A percentile compares a stretch with the other conserved stretches of the same genome.
phyloP scores from a whole-genome alignment of 2,888 invertebrate genomes.

The Andrena trimmerana region DNA sequence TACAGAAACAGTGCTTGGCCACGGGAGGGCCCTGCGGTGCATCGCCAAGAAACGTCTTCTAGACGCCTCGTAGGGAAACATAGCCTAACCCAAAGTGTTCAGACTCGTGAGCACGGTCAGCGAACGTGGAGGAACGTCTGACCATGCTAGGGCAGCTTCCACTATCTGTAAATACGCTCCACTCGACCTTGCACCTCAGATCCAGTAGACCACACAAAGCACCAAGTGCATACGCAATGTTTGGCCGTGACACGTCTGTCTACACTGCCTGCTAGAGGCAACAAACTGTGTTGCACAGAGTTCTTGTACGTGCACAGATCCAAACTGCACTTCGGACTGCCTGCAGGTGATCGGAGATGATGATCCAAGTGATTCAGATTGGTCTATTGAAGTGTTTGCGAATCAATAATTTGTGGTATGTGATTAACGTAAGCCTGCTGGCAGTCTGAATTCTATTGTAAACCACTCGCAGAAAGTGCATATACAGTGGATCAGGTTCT shows the following conservation, averaged over 20 bases:
- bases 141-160: constrained; percentile 20
- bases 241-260: constrained; percentile 46
- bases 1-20: not conserved
- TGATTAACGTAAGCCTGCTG: not conserved
- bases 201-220: constrained; percentile 60
- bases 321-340: constrained; percentile 10
- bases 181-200: constrained; percentile 59
- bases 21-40: not conserved
- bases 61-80: constrained; percentile 23
- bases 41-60: constrained; percentile 7
- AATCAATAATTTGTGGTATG: too few relatives aligned
- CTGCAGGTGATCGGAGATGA: not conserved
- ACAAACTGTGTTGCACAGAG: constrained; percentile 38
- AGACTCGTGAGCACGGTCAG: not conserved
- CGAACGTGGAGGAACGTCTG: constrained; percentile 2
- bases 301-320: constrained; percentile 39
- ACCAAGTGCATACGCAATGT: constrained; percentile 61
- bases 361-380: not conserved
- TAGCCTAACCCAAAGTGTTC: constrained; percentile 18
- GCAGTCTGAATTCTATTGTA: not conserved
- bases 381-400: too few relatives aligned
- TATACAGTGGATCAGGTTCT: not conserved
- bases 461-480: constrained; percentile 2
- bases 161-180: constrained; percentile 42
- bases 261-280: constrained; percentile 59